phyloP scores from a whole-genome alignment of 2,888 invertebrate genomes.

The Pterobdella sp. region DNA sequence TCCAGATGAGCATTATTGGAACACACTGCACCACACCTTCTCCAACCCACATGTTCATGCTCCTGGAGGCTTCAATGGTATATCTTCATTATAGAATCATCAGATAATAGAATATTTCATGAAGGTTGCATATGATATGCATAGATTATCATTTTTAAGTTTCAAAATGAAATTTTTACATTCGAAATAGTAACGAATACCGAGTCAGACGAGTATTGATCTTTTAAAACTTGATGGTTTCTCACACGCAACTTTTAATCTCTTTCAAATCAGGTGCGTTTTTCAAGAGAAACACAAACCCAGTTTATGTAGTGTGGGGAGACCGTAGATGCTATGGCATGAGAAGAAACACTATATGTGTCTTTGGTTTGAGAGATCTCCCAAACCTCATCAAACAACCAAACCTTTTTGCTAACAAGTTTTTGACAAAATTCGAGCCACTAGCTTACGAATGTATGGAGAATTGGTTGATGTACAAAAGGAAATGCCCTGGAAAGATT shows the following conservation, averaged over 20 bases:
- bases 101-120: no score
- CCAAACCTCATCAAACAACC: conserved; percentile 34
- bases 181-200: no score
- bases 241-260: no score
- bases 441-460: conserved; percentile 42
- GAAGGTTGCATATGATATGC: no score
- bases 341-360: conserved; percentile 41
- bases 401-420: conserved; percentile 44
- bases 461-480: conserved; percentile 36
- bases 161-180: no score
- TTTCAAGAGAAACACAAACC: not conserved
- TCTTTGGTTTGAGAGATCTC: conserved; percentile 43
- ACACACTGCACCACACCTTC: conserved; percentile 44
- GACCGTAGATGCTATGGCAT: conserved; percentile 36
- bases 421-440: conserved; percentile 40
- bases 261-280: not conserved
- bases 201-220: no score
- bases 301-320: conserved; percentile 38
- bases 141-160: no score
- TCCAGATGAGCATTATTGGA: conserved; percentile 50
- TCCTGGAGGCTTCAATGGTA: conserved; percentile 46
- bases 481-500: conserved; percentile 34
- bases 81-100: no score
- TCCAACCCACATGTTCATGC: conserved; percentile 42
- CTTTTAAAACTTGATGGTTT: no score